These are phyloP conservation scores for Amniataba percoides DNA, from an alignment of 2,797 vertebrate genomes.

Conservation along the genomic window DNA sequence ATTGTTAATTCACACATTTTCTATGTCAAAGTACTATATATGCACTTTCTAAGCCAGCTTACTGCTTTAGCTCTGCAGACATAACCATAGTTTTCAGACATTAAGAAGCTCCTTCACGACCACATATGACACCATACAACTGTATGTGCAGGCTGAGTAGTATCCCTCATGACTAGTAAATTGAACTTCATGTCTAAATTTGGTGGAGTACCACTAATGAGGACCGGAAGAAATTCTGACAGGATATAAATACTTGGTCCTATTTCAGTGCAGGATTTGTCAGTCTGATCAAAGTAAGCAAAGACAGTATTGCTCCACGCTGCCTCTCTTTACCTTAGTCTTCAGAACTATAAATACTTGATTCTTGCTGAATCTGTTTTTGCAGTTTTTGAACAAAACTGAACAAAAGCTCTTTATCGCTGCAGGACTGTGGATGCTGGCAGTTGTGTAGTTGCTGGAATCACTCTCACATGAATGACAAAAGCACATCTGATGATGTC, in stretches of 20 bases:
- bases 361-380: background rate
- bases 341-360: background rate
- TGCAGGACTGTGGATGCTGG: too few relatives aligned
- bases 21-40: background rate
- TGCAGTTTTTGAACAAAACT: too few relatives aligned
- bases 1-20: background rate
- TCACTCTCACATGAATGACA: too few relatives aligned
- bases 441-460: too few relatives aligned
- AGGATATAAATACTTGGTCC: background rate
- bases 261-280: conserved; percentile 5
- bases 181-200: background rate
- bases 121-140: background rate
- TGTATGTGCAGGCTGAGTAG: too few relatives aligned
- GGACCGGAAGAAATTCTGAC: background rate
- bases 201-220: background rate
- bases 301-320: background rate
- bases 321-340: background rate
- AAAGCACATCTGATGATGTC: too few relatives aligned
- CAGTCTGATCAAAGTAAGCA: background rate
- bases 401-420: background rate
- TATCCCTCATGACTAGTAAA: background rate
- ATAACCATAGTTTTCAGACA: background rate
- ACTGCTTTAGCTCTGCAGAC: background rate
- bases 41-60: background rate
- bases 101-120: background rate